These are phyloP conservation scores for Karalla daura DNA, from an alignment of 2,797 vertebrate genomes.

Conservation along the genomic window DNA sequence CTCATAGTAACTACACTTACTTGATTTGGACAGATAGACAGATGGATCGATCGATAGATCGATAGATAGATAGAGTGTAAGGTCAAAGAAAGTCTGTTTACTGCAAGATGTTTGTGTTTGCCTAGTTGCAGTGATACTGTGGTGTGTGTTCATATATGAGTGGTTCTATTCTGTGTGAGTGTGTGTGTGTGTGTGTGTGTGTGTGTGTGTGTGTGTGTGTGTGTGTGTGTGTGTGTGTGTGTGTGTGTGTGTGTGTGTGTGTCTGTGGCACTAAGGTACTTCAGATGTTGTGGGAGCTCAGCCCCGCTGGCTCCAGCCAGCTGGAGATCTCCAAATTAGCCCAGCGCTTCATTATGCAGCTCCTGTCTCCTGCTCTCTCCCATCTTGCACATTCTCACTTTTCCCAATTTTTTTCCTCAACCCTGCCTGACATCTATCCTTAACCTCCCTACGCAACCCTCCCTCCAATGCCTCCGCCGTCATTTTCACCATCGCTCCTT, in stretches of 20 bases:
- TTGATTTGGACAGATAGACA: too few relatives aligned
- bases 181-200: constrained; percentile 25
- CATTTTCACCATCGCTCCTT: constrained; percentile 29
- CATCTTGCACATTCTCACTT: constrained; percentile 34
- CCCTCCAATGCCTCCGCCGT: constrained; percentile 35
- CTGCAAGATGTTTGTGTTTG: constrained; percentile 27
- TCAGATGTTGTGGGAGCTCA: constrained; percentile 84
- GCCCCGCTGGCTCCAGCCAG: constrained; percentile 94
- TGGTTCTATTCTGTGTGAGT: constrained; percentile 9
- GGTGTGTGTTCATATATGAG: constrained; percentile 24
- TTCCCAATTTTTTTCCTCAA: constrained; percentile 65
- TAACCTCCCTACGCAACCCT: constrained; percentile 5
- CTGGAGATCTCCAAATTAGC: constrained; percentile 94
- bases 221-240: constrained; percentile 25
- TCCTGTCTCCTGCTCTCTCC: constrained; percentile 47
- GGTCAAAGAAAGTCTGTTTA: constrained; percentile 34
- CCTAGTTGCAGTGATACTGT: constrained; percentile 70
- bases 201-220: constrained; percentile 36
- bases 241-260: constrained; percentile 21
- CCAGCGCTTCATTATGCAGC: constrained; percentile 91
- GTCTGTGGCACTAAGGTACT: constrained; percentile 81
- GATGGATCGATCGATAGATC: too few relatives aligned
- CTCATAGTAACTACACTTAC: too few relatives aligned
- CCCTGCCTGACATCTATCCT: constrained; percentile 34
- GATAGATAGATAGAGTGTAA: too few relatives aligned